Percentiles rank a stretch among this genome's conserved stretches.
These are phyloP conservation scores for Drosophila paracracens DNA, from an alignment of 2,888 invertebrate genomes.

Conservation along the genomic window DNA sequence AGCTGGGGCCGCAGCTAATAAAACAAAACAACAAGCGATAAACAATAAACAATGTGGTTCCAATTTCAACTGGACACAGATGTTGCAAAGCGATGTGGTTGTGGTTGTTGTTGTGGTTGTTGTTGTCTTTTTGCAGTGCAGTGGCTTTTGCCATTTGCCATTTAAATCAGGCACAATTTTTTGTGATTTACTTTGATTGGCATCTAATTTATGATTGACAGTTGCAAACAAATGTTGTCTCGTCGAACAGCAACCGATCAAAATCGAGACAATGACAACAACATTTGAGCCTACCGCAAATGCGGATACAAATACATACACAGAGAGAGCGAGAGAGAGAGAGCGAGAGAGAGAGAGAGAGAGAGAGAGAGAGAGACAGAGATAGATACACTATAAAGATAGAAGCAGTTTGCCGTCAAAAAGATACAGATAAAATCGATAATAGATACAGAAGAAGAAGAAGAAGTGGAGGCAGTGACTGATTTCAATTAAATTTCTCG, in stretches of 20 bases:
- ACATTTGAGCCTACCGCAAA: slow-evolving; percentile 69
- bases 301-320: slow-evolving; percentile 37
- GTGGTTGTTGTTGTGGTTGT: slow-evolving; percentile 1
- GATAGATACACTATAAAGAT: neutral
- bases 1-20: slow-evolving; percentile 5
- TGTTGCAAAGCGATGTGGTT: slow-evolving; percentile 17
- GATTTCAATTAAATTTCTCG: slow-evolving; percentile 49
- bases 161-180: slow-evolving; percentile 71
- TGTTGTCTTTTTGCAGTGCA: slow-evolving; percentile 25
- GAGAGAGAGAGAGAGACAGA: neutral
- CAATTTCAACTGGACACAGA: slow-evolving; percentile 31
- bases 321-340: slow-evolving; percentile 7
- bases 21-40: slow-evolving; percentile 25
- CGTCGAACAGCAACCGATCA: slow-evolving; percentile 26
- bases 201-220: slow-evolving; percentile 81
- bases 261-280: slow-evolving; percentile 13
- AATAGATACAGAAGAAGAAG: slow-evolving; percentile 7
- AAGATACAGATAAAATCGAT: slow-evolving; percentile 5
- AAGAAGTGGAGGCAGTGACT: neutral
- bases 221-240: slow-evolving; percentile 74
- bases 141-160: slow-evolving; percentile 46
- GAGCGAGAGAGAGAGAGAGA: neutral
- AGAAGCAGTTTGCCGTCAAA: slow-evolving; percentile 1
- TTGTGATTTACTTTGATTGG: slow-evolving; percentile 77
- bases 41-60: slow-evolving; percentile 38